Evolutionary conservation across 2,113 vertebrate genomes (phyloP).

Genomic region (Tragulus kanchil): DNA sequence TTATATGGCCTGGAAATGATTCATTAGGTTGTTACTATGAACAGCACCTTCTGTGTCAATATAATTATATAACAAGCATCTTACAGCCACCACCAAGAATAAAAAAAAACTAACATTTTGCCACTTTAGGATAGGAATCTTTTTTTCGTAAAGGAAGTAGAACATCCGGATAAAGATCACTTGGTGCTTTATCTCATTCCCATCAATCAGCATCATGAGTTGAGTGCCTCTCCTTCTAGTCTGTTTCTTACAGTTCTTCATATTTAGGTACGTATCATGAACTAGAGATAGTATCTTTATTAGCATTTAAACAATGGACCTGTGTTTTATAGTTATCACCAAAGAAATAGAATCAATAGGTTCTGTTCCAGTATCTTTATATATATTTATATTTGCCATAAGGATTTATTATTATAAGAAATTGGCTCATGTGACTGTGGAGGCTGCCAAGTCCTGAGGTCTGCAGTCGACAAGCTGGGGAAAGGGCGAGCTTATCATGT

Average conservation of each 20-base stretch:
- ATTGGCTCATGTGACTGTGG: not conserved
- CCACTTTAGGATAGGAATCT: not conserved
- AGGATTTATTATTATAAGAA: not conserved
- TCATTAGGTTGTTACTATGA: not conserved
- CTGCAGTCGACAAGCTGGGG: not conserved
- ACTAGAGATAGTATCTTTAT: constrained; percentile 13
- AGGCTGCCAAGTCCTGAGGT: not conserved
- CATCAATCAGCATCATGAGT: not conserved
- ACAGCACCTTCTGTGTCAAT: not conserved
- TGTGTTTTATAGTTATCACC: not conserved
- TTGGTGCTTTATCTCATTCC: not conserved
- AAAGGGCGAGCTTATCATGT: not conserved
- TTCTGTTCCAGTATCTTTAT: not conserved
- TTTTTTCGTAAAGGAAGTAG: constrained; percentile 29
- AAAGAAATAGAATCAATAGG: not conserved
- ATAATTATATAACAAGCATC: constrained; percentile 1
- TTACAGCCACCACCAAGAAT: not conserved
- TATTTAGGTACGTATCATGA: not conserved
- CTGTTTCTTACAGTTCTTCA: not conserved
- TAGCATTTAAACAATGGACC: not conserved
- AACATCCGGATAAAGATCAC: not conserved
- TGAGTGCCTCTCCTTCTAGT: not conserved
- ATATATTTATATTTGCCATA: not conserved
- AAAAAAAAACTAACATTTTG: not conserved
- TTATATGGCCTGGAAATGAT: not conserved